Conservation (phyloP, 2,797 vertebrate genomes). For the Pristis pectinata region DNA sequence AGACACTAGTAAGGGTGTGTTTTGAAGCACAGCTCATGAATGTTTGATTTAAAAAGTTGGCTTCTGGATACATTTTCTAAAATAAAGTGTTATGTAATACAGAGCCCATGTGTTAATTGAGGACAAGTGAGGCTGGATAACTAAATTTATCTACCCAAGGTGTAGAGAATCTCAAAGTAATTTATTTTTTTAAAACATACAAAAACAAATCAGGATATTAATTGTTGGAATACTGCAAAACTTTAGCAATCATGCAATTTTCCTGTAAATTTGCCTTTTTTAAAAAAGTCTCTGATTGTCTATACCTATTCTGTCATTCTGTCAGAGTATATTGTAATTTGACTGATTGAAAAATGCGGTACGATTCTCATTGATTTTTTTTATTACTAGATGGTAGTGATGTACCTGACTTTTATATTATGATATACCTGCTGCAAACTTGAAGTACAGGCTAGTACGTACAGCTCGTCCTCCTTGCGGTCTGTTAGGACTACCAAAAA, state of each 20-base stretch:
- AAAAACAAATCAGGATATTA: constrained; percentile 6
- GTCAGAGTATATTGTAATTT: constrained; percentile 2
- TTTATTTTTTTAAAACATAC: neutral
- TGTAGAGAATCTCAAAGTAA: constrained; percentile 13
- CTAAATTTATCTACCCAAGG: constrained; percentile 11
- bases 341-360: neutral
- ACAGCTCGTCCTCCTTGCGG: neutral
- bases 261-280: constrained; percentile 30
- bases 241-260: constrained; percentile 24
- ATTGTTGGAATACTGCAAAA: constrained; percentile 30
- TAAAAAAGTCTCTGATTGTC: neutral
- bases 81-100: constrained; percentile 15
- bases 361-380: neutral
- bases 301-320: neutral
- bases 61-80: neutral
- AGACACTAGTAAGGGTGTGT: neutral
- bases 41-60: neutral
- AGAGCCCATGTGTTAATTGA: neutral
- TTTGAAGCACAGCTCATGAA: constrained; percentile 6
- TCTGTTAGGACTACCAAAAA: constrained; percentile 16
- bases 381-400: constrained; percentile 19
- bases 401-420: neutral
- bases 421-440: neutral
- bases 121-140: neutral
- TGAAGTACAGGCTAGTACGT: neutral